Percentiles rank a stretch among this genome's conserved stretches.
These are phyloP conservation scores for Cacatua alba DNA, from an alignment of 2,113 vertebrate species.

Conservation along the genomic window DNA sequence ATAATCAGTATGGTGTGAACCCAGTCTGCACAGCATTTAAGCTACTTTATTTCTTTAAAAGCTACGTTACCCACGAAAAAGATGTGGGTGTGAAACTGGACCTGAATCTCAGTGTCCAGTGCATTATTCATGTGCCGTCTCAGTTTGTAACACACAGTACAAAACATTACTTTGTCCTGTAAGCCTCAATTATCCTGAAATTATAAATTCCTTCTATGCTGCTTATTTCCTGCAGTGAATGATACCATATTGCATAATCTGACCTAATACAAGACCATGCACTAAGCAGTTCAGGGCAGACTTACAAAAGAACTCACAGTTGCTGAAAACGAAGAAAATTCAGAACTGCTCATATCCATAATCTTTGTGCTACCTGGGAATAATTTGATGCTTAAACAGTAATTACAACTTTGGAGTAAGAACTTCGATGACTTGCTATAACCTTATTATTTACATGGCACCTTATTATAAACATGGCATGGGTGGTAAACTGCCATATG, in stretches of 20 bases:
- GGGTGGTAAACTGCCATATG: background rate
- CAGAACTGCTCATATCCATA: background rate
- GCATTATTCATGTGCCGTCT: background rate
- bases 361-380: background rate
- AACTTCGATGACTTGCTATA: background rate
- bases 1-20: background rate
- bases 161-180: background rate
- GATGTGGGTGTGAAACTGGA: background rate
- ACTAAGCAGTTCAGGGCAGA: background rate
- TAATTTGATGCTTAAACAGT: background rate
- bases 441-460: background rate
- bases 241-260: background rate
- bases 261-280: background rate
- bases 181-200: background rate
- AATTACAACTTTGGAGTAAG: constrained; percentile 6
- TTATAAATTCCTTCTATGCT: background rate
- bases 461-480: background rate
- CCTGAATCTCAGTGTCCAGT: background rate
- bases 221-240: background rate
- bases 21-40: background rate
- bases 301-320: background rate
- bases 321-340: background rate
- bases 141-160: background rate
- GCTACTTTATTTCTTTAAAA: background rate
- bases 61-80: background rate